Conservation (phyloP, 2,888 invertebrate species). For the Boloria selene region DNA sequence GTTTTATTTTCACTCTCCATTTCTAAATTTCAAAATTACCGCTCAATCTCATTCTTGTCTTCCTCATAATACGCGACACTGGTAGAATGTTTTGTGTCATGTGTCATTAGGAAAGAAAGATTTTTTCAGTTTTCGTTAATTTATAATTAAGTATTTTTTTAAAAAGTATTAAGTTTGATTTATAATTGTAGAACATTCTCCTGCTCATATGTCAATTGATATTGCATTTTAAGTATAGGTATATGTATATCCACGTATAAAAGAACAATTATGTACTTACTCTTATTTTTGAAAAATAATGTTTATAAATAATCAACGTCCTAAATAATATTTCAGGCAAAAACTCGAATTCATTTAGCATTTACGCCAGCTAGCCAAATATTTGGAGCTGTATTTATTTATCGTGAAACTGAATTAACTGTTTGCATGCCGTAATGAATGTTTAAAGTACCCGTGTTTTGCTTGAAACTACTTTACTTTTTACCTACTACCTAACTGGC, state of each 20-base stretch:
- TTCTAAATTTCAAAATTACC: no score
- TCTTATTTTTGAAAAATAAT: conserved; percentile 19
- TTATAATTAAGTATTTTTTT: no score
- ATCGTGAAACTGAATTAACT: conserved; percentile 30
- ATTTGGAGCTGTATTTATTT: conserved; percentile 30
- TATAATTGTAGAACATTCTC: no score
- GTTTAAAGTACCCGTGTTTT: conserved; percentile 29
- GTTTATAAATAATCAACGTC: conserved; percentile 25
- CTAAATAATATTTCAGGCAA: conserved; percentile 28
- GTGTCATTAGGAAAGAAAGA: no score
- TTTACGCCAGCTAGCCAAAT: conserved; percentile 24
- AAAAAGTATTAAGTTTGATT: no score
- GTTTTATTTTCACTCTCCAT: no score
- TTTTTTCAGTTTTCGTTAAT: no score
- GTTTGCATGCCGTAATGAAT: conserved; percentile 31
- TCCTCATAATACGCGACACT: no score
- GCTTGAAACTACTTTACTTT: conserved; percentile 20
- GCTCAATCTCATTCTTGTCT: no score
- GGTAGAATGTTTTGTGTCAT: no score
- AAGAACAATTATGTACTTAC: not conserved
- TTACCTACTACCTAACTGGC: conserved; percentile 5
- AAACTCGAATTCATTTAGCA: conserved; percentile 26
- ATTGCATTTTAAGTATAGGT: not conserved
- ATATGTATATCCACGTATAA: not conserved
- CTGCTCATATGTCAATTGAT: not conserved